Base-by-base conservation (phyloP, 2,113 vertebrate species). In the Perca flavescens region DNA sequence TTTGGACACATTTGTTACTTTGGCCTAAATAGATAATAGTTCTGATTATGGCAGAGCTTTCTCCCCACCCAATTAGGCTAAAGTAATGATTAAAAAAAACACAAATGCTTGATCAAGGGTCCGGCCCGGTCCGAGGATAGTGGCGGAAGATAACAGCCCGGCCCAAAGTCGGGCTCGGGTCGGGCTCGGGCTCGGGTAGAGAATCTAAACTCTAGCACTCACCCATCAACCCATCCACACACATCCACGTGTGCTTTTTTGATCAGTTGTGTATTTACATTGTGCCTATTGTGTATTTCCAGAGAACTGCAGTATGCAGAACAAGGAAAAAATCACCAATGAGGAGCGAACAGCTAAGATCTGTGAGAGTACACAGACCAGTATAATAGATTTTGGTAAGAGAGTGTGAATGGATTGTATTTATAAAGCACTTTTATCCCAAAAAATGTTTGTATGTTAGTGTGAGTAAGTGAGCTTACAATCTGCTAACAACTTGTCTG, bases 221-320 rank as follows among this genome's bases (percentile, higher is more conserved):
- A 65, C 9, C 6, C 21, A 22, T 63, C 17, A 1, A 36, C n/a
- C 7, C 19, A 62, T 54, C 19, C 60, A 78, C 25, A 53, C n/a
- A 80, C 8, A 40, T 40, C 36, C 36, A 40, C 10, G 28, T 5
- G 8, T 43, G 5, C 19, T 58, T 17, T 52, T 74, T 43, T 53
- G 12, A 14, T 61, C 0, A n/a, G 25, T 16, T 22, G 2, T 67
- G n/a, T 13, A n/a, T 40, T 9, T 21, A 22, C 9, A 66, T 70
- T 77, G n/a, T 80, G 22, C 2, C 3, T 40, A 2, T 40, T 79
- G 0, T 84, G 31, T 69, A 31, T 73, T 84, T 3, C 0, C 86
- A 98, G 97, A 97, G 82, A 96, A 93, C 84, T 98, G 97, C 92
- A 97, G 95, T 79, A 64, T 94, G 66, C 94, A 85, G 63, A 95